Percentiles rank a stretch among this genome's conserved stretches.
phyloP scores from a whole-genome alignment of 2,113 vertebrate genomes.

The Cairina moschata region DNA sequence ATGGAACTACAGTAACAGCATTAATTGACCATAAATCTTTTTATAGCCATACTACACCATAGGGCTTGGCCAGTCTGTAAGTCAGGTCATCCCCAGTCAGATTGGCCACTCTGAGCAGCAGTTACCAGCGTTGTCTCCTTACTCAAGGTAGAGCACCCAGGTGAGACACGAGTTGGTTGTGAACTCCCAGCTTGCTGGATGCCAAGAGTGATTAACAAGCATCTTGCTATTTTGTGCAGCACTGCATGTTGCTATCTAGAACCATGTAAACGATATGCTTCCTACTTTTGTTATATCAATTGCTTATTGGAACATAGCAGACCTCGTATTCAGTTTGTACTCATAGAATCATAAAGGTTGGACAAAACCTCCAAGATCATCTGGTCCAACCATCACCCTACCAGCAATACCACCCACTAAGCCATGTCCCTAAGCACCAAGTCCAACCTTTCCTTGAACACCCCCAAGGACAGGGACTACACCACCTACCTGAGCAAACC shows the following conservation, averaged over 20 bases:
- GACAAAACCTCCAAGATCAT: no score
- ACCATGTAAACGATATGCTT: fast-evolving
- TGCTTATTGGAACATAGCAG: neutral
- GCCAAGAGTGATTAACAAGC: neutral
- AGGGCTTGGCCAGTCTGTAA: neutral
- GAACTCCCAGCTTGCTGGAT: neutral
- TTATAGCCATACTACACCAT: neutral
- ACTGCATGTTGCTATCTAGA: neutral
- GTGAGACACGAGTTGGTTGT: neutral
- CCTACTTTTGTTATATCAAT: neutral
- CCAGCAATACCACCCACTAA: no score
- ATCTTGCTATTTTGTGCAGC: neutral
- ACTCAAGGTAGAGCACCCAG: neutral
- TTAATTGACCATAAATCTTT: neutral
- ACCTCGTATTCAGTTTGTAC: fast-evolving
- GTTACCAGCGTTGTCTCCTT: neutral
- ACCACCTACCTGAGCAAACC: no score
- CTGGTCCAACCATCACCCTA: no score
- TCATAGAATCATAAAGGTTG: neutral
- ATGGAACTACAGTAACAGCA: neutral
- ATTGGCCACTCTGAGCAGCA: neutral
- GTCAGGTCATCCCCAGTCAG: neutral
- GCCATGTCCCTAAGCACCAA: no score
- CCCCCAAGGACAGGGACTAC: no score
- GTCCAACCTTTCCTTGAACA: no score